Evolutionary conservation across 2,888 invertebrate species (phyloP), one percentile per base, ranked within the genome.

Genomic region (Eremobia ochroleuca): DNA sequence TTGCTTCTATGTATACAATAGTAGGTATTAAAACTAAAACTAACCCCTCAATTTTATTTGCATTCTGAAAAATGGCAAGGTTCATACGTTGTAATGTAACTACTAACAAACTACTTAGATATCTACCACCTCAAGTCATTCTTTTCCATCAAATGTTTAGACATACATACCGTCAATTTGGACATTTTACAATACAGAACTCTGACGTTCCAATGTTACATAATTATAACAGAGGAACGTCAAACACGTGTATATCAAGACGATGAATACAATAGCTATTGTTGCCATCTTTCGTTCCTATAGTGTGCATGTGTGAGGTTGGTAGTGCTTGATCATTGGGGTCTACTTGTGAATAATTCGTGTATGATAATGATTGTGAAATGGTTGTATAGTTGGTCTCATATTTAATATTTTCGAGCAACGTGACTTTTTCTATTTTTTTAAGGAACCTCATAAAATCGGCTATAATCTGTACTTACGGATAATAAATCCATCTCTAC

Each of bases 251-350:
- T 68, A 64, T 66, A 61, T 78, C 46, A 69, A 69, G 77, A 74
- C 61, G 46, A 49, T 55, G 68, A 76, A 61, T 40, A 82, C 83
- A 85, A 83, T 86, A 25, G 68, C 80, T 37, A 85, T 85, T 85
- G 85, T 86, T 76, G 31, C 52, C 37, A 52, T 43, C 66, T 62
- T 65, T 68, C n/a, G 21, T 52, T 64, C n/a, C 28, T 65, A 13
- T 37, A 46, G 55, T 55, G 34, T 49, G 55, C 25, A 65, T 72
- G 18, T 65, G 61, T 61, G 73, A 61, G 62, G 31, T 67, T 34
- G 18, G 68, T 37, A 52, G 28, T 15, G n/a, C 43, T 28, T 68
- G n/a, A 72, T 58, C 34, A 37, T 31, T 13, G 31, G 46, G 37
- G 31, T 65, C 52, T 68, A 37, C 43, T 59, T 61, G 31, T 15